Evolutionary conservation across 2,888 invertebrate species (phyloP), one percentile per base, ranked within the genome.

Genomic region (Epinotia brunnichana): DNA sequence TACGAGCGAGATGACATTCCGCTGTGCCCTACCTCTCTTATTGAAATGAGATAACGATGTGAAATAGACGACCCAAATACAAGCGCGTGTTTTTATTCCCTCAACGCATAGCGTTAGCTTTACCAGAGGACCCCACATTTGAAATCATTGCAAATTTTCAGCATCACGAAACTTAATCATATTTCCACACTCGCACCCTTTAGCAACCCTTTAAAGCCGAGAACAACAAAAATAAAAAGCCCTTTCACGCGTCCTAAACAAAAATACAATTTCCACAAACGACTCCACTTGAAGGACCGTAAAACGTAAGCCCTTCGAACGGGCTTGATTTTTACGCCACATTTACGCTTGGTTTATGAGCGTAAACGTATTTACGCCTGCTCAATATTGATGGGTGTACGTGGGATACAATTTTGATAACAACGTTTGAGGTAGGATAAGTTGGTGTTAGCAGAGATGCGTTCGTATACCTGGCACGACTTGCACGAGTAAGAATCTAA

Each of bases 241-340:
- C 56, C 69, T 73, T 73, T 68, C 72, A 72, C 72, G 72, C 67
- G 48, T 53, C 51, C 73, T 73, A 73, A 73, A 73, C 73, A 73
- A 73, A 68, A 69, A 73, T 63, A 68, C 73, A 73, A 73, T 73
- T 69, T 62, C 68, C 69, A 44, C 54, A 59, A 74, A 74, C 73
- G 67, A 64, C 73, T 74, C 74, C 77, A 78, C 78, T 80, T 77
- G 77, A 79, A 77, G 80, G 80, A 66, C 77, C 82, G 81, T 86
- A 85, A 85, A 85, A 79, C 80, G 80, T 81, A 80, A 83, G 80
- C 77, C 79, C 41, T 76, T 77, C 79, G 78, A 77, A 81, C 75
- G 80, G 80, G 82, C 80, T 77, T 77, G 79, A 82, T 84, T 82
- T 84, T 81, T 80, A 80, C 81, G 82, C 78, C 77, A 75, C 79